Percentiles rank a stretch among this genome's conserved stretches.
These are phyloP conservation scores for Syritta pipiens DNA, from an alignment of 2,888 invertebrate genomes.

Conservation along the genomic window DNA sequence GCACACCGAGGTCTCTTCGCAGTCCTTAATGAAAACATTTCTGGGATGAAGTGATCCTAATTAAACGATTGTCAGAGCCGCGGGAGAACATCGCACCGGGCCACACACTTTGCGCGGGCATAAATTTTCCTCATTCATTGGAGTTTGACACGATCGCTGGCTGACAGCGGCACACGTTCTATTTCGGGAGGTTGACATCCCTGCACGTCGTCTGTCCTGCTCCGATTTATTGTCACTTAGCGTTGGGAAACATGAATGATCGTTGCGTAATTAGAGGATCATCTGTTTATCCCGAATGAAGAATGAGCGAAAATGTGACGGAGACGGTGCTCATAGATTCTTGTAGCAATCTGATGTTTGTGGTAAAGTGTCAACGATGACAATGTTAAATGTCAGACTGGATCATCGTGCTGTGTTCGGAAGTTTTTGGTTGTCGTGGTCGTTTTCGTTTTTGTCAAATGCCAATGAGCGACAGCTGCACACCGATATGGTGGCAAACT, in stretches of 20 bases:
- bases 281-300: constrained; percentile 65
- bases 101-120: constrained; percentile 63
- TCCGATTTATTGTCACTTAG: constrained; percentile 56
- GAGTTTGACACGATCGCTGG: constrained; percentile 63
- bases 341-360: constrained; percentile 71
- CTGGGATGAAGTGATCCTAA: constrained; percentile 66
- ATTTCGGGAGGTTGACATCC: constrained; percentile 59
- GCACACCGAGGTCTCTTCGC: neutral
- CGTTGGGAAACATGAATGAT: constrained; percentile 65
- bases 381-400: constrained; percentile 78
- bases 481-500: constrained; percentile 24
- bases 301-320: constrained; percentile 63
- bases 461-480: constrained; percentile 64
- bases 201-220: neutral
- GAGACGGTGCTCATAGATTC: constrained; percentile 50
- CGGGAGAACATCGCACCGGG: constrained; percentile 45
- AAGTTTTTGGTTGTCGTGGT: constrained; percentile 14
- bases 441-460: constrained; percentile 42
- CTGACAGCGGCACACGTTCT: constrained; percentile 54
- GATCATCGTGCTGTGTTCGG: constrained; percentile 69
- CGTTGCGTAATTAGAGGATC: constrained; percentile 69
- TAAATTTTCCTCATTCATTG: constrained; percentile 65
- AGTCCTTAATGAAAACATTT: constrained; percentile 65
- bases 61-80: constrained; percentile 67
- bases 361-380: constrained; percentile 79